Evolutionary conservation across 2,113 vertebrate species (phyloP), one percentile per base, ranked within the genome.

Genomic region (Poicephalus gulielmi): DNA sequence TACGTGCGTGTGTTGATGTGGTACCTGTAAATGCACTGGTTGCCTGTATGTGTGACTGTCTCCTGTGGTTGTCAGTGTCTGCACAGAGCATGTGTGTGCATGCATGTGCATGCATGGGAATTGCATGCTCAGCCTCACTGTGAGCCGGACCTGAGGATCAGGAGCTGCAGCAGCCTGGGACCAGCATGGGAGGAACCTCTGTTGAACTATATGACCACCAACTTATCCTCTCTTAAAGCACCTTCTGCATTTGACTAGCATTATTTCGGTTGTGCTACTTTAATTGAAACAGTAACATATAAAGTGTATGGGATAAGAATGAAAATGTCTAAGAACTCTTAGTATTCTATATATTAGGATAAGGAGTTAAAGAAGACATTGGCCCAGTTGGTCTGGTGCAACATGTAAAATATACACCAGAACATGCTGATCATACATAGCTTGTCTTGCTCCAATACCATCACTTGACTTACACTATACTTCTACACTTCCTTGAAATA

Each of bases 11-110:
- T 64, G 24, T 6, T 2, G 17, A 41, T 4, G 11, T 28, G n/a
- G 35, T 77, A 33, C n/a, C 66, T 6, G 4, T 25, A 60, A 60
- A 67, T 35, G 44, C 37, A 11, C 19, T 70, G 46, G 6, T 4
- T 41, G 49, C n/a, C 69, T 28, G 7, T 13, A 8, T 1, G 2
- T 0, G 1, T 16, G 6, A 22, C 20, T 18, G 4, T 18, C 15
- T 37, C 31, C 60, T 63, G 30, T 28, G 47, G 13, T 14, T 41
- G 41, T 17, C 16, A 19, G 13, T 68, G 18, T 19, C 63, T 53
- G 17, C 39, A 27, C 1, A 1, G 37, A 60, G 43, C 0, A 1
- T 18, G 33, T 14, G 0, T 3, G 0, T 44, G 14, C 3, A 1
- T 31, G 44, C 28, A 17, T 9, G 28, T 9, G 50, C n/a, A 28